phyloP scores from a whole-genome alignment of 2,113 vertebrate species.

The Machaerirhynchus nigripectus region DNA sequence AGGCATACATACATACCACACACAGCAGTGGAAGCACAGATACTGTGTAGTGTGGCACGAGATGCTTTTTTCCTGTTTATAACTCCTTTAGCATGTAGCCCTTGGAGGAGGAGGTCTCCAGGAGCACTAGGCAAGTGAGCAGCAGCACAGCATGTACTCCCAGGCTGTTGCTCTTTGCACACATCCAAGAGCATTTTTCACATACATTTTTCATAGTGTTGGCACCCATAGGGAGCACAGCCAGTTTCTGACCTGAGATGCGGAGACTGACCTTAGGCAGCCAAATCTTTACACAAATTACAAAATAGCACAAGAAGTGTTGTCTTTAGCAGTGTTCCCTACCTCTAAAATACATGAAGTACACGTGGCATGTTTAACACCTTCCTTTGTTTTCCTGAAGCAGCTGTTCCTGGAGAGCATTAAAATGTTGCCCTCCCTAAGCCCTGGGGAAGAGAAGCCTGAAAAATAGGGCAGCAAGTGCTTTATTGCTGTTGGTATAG shows the following conservation, averaged over 20 bases:
- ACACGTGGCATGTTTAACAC: background rate
- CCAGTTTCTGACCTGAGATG: background rate
- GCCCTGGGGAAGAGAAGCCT: background rate
- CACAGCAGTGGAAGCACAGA: background rate
- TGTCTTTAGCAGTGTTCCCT: background rate
- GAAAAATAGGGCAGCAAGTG: background rate
- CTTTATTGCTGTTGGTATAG: background rate
- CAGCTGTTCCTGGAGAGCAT: background rate
- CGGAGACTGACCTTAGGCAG: background rate
- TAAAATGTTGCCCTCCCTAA: background rate
- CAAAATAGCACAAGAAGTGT: background rate
- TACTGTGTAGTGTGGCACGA: background rate
- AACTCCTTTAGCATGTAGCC: background rate
- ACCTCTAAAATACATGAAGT: background rate
- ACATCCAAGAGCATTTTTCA: background rate
- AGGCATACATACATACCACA: background rate
- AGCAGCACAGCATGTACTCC: background rate
- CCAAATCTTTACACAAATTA: background rate
- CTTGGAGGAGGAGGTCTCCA: background rate
- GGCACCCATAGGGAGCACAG: background rate
- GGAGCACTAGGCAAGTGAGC: background rate
- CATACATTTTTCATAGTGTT: background rate
- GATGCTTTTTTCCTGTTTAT: background rate
- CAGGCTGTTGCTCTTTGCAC: background rate
- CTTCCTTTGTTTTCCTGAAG: background rate